Base-by-base conservation (phyloP, 1,140 invertebrate species). In the Musca domestica region DNA sequence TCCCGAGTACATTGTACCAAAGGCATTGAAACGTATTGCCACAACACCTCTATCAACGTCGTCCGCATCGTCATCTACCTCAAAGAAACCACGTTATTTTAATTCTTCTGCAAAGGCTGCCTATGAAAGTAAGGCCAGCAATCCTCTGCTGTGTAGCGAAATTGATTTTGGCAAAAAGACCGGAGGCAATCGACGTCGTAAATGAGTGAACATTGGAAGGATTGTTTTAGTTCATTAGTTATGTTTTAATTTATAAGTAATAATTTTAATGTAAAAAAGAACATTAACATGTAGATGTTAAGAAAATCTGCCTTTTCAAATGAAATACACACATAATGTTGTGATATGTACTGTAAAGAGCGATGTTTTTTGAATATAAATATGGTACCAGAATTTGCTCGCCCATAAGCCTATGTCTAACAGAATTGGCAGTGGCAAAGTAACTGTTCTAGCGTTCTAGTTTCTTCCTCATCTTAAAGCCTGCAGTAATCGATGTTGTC, bases 1-100 rank as follows among this genome's bases (percentile, higher is more conserved):
- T 2, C 96, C 97, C 0, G 95, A 98, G 46, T 99, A 99, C 80
- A 91, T 98, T 73, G 85, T 96, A 2, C 94, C 94, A 1, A 85
- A 87, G 3, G 88, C 91, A 0, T 81, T 95, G 17, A 90, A 89
- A 73, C 85, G 86, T 71, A 74, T 89, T 0, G 83, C 86, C 1
- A 83, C 84, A 2, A 83, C 86, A 17, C 75, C 77, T 7, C 82
- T 79, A 17, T 47, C 63, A n/a, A 20, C 27, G 2, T 74, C 74
- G 74, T 76, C 76, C 3, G 82, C 74, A 63, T 77, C 78, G 20
- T 74, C 74, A 74, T 76, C 75, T 4, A 82, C 74, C 64, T 77
- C 78, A 20, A 86, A 85, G 72, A 27, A 68, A 1, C 81, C 72
- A 67, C 61, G 63, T 23, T 58, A 48, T 27, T 70, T 67, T 19